Evolutionary conservation across 1,140 invertebrate genomes (phyloP).

Genomic region (Artemia franciscana): DNA sequence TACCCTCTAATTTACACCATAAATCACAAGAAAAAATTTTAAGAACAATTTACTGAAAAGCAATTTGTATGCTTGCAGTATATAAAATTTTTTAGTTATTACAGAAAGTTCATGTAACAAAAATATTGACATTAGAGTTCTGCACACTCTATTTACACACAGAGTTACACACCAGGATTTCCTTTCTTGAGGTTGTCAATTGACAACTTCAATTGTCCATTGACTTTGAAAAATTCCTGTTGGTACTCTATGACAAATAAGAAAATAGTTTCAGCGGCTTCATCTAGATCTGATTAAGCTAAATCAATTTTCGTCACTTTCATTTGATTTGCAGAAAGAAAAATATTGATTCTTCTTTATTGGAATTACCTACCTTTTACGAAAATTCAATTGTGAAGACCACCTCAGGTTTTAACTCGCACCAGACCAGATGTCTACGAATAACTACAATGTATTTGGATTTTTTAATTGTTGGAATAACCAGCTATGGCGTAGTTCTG

Average conservation of each 20-base stretch:
- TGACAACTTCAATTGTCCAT: neutral
- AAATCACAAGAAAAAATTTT: neutral
- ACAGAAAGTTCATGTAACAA: neutral
- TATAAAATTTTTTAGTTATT: neutral
- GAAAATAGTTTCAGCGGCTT: neutral
- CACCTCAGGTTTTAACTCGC: neutral
- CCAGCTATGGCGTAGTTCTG: neutral
- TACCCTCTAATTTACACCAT: neutral
- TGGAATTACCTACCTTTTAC: neutral
- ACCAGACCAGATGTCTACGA: neutral
- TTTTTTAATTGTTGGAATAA: neutral
- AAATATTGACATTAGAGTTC: neutral
- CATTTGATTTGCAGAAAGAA: neutral
- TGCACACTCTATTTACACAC: no score
- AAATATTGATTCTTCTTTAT: neutral
- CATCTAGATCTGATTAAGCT: neutral
- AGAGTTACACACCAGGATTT: no score
- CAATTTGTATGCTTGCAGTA: neutral
- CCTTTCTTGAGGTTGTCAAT: neutral
- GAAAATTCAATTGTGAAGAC: neutral
- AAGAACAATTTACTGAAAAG: neutral
- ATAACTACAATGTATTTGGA: neutral
- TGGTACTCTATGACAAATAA: neutral
- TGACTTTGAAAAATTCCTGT: neutral
- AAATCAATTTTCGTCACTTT: neutral